Conservation (phyloP, 2,113 vertebrate species). For the Pteronura brasiliensis region DNA sequence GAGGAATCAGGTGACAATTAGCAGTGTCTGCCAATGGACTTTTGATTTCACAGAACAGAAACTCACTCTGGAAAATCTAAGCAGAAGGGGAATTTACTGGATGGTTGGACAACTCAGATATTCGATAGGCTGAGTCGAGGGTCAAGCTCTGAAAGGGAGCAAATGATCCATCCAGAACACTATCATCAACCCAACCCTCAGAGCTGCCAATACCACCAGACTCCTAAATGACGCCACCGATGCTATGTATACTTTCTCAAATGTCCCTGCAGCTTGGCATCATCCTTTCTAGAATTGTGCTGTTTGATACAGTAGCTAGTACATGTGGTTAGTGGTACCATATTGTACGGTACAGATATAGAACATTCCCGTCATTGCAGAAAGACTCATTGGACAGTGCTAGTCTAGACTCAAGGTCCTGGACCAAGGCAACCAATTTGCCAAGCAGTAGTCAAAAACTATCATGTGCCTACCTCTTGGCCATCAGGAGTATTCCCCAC, state of each 20-base stretch:
- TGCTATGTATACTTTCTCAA: neutral
- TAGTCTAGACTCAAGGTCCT: neutral
- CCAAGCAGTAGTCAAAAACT: neutral
- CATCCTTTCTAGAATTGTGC: neutral
- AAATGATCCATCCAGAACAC: neutral
- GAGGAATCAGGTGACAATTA: neutral
- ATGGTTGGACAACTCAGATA: neutral
- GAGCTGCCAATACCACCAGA: neutral
- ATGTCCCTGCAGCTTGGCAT: neutral
- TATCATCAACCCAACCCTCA: neutral
- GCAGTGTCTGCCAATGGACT: neutral
- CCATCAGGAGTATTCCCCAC: neutral
- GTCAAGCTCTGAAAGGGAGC: neutral
- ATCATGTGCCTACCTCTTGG: neutral
- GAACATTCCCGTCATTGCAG: neutral
- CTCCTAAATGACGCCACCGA: neutral
- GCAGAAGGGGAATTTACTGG: neutral
- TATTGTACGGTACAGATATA: neutral
- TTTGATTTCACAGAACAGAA: slow-evolving; percentile 13
- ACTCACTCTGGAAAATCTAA: neutral
- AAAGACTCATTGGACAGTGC: neutral
- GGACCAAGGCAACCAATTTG: neutral
- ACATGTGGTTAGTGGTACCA: neutral
- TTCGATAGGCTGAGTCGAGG: neutral
- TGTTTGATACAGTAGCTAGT: neutral